These are phyloP conservation scores for Stylophora pistillata DNA, from an alignment of 64 coral and sea anemone species.

Conservation along the genomic window DNA sequence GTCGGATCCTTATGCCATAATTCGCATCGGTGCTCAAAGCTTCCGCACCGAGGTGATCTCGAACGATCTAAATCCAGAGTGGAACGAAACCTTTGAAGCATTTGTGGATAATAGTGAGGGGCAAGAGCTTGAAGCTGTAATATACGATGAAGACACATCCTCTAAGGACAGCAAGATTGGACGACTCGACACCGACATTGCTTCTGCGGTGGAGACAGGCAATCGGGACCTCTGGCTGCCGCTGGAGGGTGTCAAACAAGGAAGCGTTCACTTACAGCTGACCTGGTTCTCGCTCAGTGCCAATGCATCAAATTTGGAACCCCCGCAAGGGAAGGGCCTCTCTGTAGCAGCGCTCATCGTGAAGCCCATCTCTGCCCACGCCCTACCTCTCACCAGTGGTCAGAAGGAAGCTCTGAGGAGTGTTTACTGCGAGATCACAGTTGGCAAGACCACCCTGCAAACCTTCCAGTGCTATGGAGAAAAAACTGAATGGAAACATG, in stretches of 20 bases:
- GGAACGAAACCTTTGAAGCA: constrained; percentile 91
- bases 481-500: constrained; percentile 88
- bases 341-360: constrained; percentile 80
- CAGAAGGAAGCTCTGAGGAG: constrained; percentile 45
- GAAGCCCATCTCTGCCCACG: constrained; percentile 68
- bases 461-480: constrained; percentile 73
- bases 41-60: constrained; percentile 78
- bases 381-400: constrained; percentile 56
- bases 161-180: constrained; percentile 87
- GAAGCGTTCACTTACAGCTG: constrained; percentile 66
- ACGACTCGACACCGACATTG: constrained; percentile 53
- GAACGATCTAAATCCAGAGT: constrained; percentile 77
- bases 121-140: constrained; percentile 59
- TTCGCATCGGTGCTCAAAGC: constrained; percentile 89
- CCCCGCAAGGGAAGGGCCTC: constrained; percentile 29
- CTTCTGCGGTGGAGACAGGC: constrained; percentile 71
- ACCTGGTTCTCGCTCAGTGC: constrained; percentile 68
- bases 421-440: constrained; percentile 84
- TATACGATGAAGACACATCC: constrained; percentile 89
- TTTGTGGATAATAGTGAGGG: constrained; percentile 91
- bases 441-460: constrained; percentile 61
- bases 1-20: constrained; percentile 77
- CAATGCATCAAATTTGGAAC: constrained; percentile 49
- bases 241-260: constrained; percentile 85
- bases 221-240: constrained; percentile 85